phyloP scores from a whole-genome alignment of 1,140 invertebrate species.

The Aphelenchoides besseyi region DNA sequence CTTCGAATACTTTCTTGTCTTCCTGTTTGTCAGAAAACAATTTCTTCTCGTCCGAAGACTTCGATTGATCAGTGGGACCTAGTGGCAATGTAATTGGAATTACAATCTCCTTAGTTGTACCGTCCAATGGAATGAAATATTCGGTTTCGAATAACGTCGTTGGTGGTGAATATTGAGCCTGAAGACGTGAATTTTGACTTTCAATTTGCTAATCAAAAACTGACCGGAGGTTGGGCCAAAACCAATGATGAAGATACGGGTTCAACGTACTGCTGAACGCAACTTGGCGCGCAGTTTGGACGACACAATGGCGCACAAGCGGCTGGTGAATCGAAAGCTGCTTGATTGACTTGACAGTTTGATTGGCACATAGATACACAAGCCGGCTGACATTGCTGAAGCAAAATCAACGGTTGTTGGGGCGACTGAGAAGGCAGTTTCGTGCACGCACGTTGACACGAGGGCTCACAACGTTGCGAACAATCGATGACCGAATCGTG shows the following conservation, averaged over 20 bases:
- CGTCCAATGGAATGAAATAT: conserved; percentile 18
- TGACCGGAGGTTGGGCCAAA: conserved; percentile 3
- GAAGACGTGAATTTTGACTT: background rate
- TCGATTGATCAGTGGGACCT: background rate
- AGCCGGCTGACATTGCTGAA: background rate
- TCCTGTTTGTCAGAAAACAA: background rate
- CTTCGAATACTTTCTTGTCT: background rate
- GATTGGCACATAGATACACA: conserved; percentile 7
- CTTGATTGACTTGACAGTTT: conserved; percentile 9
- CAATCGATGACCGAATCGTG: conserved; percentile 3
- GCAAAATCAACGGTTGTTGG: background rate
- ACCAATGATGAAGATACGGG: background rate
- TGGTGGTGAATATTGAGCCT: background rate
- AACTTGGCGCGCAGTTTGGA: background rate
- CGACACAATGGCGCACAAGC: background rate
- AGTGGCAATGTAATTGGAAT: conserved; percentile 8
- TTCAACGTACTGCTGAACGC: background rate
- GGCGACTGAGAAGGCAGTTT: background rate
- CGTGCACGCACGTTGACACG: conserved; percentile 14
- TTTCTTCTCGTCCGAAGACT: background rate
- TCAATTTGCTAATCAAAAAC: too few species aligned
- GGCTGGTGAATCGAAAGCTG: background rate
- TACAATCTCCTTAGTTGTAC: background rate
- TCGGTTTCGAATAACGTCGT: conserved; percentile 5
- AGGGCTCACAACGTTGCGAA: conserved; percentile 10